Evolutionary conservation across 2,113 vertebrate genomes (phyloP).

Genomic region (Lepus americanus): DNA sequence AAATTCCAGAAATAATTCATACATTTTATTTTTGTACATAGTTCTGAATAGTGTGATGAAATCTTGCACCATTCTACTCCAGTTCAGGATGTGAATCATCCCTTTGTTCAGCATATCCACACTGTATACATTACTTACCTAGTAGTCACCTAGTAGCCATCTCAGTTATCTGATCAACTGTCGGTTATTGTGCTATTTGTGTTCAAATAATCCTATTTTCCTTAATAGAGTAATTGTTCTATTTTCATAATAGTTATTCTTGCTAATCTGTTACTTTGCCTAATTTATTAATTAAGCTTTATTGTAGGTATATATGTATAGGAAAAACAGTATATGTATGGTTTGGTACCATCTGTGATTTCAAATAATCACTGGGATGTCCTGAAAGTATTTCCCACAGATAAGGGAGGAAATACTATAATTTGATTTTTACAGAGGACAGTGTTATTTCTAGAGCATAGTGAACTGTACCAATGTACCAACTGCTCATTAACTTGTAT

Average conservation of each 20-base stretch:
- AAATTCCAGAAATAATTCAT: conserved; percentile 1
- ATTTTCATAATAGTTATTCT: background rate
- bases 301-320: background rate
- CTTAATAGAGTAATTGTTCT: background rate
- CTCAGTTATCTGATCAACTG: background rate
- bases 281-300: background rate
- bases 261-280: background rate
- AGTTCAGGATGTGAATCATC: background rate
- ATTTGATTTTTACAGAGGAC: conserved; percentile 49
- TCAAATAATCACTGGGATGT: background rate
- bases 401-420: background rate
- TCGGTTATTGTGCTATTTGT: background rate
- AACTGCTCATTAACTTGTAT: background rate
- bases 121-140: background rate
- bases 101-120: background rate
- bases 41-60: background rate
- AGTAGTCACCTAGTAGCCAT: background rate
- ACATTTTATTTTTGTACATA: background rate
- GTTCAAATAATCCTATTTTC: background rate
- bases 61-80: background rate
- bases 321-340: background rate
- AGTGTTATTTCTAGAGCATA: conserved; percentile 10
- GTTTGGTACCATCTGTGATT: background rate
- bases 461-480: background rate
- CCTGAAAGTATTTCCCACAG: background rate